Evolutionary conservation across 2,113 vertebrate species (phyloP), one percentile per base, ranked within the genome.

Genomic region (Mungos mungo): DNA sequence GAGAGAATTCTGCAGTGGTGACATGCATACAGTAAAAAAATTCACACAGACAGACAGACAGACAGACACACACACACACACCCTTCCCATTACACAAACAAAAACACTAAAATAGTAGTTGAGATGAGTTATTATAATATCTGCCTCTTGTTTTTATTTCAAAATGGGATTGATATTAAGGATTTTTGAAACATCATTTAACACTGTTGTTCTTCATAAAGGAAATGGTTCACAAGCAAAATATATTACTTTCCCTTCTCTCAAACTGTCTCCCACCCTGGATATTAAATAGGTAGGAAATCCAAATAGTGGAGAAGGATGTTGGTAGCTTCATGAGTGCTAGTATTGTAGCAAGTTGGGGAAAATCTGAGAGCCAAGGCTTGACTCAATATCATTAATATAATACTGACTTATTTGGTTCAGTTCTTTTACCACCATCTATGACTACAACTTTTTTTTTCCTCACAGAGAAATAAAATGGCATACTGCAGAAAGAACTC

Each of bases 391-490:
- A 83, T 72, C 86, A 86, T 15, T 74, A 76, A 93, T 81, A 54
- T 63, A 7, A 79, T 76, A 21, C n/a, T 71, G 16, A 11, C 15
- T 95, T 91, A 81, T 92, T 83, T 96, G 47, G 19, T 93, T 97
- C 76, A 95, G 21, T 35, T 97, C 8, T 79, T 94, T 90, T 96
- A 68, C 84, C 29, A 93, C 86, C 63, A 54, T 74, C 38, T 93
- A 12, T 88, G 65, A 92, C 31, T 79, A 45, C 60, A 63, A 21
- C 7, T 72, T 88, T 94, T 94, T 90, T 88, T 95, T 90, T 65
- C 15, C 41, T 89, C 57, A 33, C n/a, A 94, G 29, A 96, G 54
- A 76, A 96, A 91, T 96, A 91, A 96, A 93, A 96, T 86, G 41
- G 19, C 74, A 60, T 89, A 63, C 71, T 92, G 60, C 76, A 95